Base-by-base conservation (phyloP, 1,140 invertebrate species). In the Drosophila ambigua region DNA sequence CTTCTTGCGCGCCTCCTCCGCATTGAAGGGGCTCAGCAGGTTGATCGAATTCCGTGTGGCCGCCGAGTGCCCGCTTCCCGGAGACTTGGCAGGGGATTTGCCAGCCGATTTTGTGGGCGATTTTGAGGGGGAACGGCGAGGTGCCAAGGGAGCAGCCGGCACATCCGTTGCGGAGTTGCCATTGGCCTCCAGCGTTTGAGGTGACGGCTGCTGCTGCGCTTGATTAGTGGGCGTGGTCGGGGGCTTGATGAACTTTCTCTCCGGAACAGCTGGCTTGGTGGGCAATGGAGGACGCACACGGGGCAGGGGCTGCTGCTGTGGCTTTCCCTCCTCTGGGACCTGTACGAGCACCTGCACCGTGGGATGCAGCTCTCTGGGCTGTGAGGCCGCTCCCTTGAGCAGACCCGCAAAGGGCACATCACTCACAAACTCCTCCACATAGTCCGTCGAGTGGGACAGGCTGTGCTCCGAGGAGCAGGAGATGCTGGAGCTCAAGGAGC, bases 1-100 rank as follows among this genome's bases (percentile, higher is more conserved):
- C 92, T 98, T 98, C 1, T 97, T 96, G 96, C 97, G 98, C 92
- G 98, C 97, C 92, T 98, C 97, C 90, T 96, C 94, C 87, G 98
- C 97, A 93, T 98, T 97, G 91, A 98, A 97, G 0, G 97, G 96
- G 84, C 96, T 97, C 69, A 98, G 94, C 55, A 95, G 77, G 16
- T 88, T 90, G 9, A 88, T 93, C 61, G 94, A 92, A 92, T 94
- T 90, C 93, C 62, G 71, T 39, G 35, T 39, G 6, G 77, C 66
- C 8, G 58, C 67, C 6, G 61, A 85, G 6, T 89, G 69, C 0
- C 74, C 71, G 20, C 79, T 89, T 39, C 53, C 66, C 0, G 76
- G 61, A 1, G 67, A 77, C 45, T 78, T 78, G 7, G 63, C 61
- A 11, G 74, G 80, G 0, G 77, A 83, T 16, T 80, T 90, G 1